A percentile compares a stretch with the other conserved stretches of the same genome.
Evolutionary conservation across 2,888 invertebrate genomes (phyloP).

Genomic region (Andrena bicolor): DNA sequence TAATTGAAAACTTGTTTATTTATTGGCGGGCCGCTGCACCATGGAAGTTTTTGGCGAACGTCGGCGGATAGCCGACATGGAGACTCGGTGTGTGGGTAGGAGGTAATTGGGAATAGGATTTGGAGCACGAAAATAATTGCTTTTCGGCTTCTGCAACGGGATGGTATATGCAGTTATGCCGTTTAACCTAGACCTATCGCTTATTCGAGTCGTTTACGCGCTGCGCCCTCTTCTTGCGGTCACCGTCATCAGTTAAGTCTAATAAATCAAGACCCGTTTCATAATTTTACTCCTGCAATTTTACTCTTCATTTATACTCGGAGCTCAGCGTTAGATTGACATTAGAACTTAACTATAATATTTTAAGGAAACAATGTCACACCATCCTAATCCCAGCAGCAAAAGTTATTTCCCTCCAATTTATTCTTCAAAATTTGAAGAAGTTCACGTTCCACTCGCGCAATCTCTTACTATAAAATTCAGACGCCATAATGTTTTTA

Average conservation of each 20-base stretch:
- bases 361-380: too few species aligned
- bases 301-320: too few species aligned
- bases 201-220: conserved; percentile 61
- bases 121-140: conserved; percentile 83
- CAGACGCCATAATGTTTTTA: background rate
- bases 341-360: too few species aligned
- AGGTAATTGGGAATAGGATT: conserved; percentile 81
- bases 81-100: conserved; percentile 43
- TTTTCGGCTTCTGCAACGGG: conserved; percentile 70
- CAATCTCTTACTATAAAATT: background rate
- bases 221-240: background rate
- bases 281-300: background rate
- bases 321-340: too few species aligned
- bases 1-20: conserved; percentile 77
- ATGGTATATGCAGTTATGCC: conserved; percentile 63
- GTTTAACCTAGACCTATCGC: conserved; percentile 76
- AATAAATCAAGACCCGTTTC: background rate
- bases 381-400: too few species aligned
- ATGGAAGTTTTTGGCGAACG: conserved; percentile 68
- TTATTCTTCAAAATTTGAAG: too few species aligned
- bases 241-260: background rate
- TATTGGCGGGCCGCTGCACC: conserved; percentile 51
- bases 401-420: too few species aligned
- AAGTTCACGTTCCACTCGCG: background rate
- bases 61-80: conserved; percentile 65